Percentiles rank a stretch among this genome's conserved stretches.
Evolutionary conservation across 2,888 invertebrate genomes (phyloP).

Genomic region (Heliconius cydno): DNA sequence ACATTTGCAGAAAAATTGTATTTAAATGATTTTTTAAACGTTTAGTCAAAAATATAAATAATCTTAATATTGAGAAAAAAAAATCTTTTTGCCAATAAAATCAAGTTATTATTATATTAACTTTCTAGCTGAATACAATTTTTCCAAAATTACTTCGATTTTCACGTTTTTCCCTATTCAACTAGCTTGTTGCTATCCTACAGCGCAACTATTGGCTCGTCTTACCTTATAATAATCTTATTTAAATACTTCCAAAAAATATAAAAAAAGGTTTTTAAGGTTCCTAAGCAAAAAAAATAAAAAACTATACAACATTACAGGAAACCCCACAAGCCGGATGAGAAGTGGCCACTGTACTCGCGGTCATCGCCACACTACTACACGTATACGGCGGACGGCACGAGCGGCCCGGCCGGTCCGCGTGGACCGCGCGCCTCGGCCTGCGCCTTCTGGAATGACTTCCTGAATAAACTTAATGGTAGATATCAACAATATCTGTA

Average conservation of each 20-base stretch:
- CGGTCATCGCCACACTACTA: constrained; percentile 94
- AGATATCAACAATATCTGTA: constrained; percentile 46
- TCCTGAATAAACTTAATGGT: constrained; percentile 94
- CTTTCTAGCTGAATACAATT: neutral
- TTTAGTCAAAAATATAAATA: too few species aligned
- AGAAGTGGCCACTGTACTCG: constrained; percentile 94
- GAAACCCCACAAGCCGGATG: constrained; percentile 86
- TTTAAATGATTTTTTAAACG: too few species aligned
- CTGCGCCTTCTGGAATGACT: constrained; percentile 98
- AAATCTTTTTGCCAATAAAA: too few species aligned
- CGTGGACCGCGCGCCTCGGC: constrained; percentile 91
- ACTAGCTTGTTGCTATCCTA: neutral
- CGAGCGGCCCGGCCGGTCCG: constrained; percentile 85
- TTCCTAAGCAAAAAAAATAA: neutral
- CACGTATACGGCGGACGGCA: constrained; percentile 92
- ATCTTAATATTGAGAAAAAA: too few species aligned
- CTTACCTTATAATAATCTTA: neutral
- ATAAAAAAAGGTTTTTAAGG: neutral
- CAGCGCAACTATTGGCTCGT: neutral
- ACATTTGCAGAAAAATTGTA: too few species aligned
- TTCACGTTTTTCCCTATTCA: neutral
- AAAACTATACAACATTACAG: constrained; percentile 62
- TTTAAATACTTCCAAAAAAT: too few species aligned
- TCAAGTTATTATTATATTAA: too few species aligned
- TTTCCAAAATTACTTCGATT: too few species aligned